These are phyloP conservation scores for Neolamprologus ventralis DNA, from an alignment of 2,113 vertebrate genomes.

Conservation along the genomic window DNA sequence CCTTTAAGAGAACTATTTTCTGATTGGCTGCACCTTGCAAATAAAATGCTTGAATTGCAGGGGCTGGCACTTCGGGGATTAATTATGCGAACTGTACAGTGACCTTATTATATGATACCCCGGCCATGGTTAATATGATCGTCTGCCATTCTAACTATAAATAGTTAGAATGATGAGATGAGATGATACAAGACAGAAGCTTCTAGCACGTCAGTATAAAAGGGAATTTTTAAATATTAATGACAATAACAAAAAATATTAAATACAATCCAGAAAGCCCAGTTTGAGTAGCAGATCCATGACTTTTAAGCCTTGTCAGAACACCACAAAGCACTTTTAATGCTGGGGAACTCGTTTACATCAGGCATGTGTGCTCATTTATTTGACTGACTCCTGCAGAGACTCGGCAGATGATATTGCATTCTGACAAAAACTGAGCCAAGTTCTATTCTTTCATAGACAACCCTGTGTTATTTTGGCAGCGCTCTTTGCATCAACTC, in stretches of 20 bases:
- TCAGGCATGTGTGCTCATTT: not conserved
- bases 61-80: fast-evolving
- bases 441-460: not conserved
- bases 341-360: not conserved
- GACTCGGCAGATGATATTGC: not conserved
- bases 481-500: not conserved
- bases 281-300: not conserved
- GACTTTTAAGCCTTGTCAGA: not conserved
- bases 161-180: not conserved
- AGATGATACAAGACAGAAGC: not conserved
- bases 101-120: not conserved
- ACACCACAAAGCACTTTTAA: not conserved
- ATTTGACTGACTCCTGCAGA: not conserved
- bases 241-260: not conserved
- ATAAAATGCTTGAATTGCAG: not conserved
- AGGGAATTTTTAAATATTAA: not conserved
- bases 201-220: fast-evolving
- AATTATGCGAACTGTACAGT: not conserved
- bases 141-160: not conserved
- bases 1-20: not conserved
- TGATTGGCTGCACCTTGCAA: not conserved
- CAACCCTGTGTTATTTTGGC: not conserved
- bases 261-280: not conserved
- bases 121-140: fast-evolving
- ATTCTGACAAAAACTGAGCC: not conserved